phyloP scores from a whole-genome alignment of 2,888 invertebrate species.

The Itoplectis maculator region DNA sequence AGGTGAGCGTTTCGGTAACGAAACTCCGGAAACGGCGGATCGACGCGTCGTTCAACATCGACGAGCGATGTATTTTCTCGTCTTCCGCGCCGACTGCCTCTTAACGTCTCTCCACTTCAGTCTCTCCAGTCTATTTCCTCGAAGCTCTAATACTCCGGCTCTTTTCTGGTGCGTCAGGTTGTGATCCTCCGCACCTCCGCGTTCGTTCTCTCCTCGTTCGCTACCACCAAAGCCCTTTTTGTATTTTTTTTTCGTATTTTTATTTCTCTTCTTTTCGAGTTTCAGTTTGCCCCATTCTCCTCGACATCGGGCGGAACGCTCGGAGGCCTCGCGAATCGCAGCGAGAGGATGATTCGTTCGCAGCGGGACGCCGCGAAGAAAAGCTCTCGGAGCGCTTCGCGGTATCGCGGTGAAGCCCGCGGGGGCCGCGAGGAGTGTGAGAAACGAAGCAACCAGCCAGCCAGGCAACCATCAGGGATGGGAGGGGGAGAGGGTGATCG shows the following conservation, averaged over 20 bases:
- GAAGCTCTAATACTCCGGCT: not conserved
- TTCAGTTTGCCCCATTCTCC: slow-evolving; percentile 21
- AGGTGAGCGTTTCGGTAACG: too few relatives aligned
- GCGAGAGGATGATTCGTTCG: slow-evolving; percentile 47
- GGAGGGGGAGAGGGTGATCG: not conserved
- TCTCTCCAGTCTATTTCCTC: not conserved
- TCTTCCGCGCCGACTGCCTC: slow-evolving; percentile 3
- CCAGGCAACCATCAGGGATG: too few relatives aligned
- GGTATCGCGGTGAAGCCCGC: slow-evolving; percentile 51
- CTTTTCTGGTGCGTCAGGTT: not conserved
- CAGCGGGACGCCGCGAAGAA: slow-evolving; percentile 41
- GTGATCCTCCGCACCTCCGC: not conserved
- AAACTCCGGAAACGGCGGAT: too few relatives aligned
- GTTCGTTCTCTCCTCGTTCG: too few relatives aligned
- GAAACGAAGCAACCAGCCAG: slow-evolving; percentile 51
- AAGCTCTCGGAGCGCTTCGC: slow-evolving; percentile 47
- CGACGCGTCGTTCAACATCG: slow-evolving; percentile 35
- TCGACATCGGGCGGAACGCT: not conserved
- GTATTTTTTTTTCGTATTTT: slow-evolving; percentile 9
- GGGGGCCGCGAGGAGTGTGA: slow-evolving; percentile 51
- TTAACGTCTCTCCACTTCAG: slow-evolving; percentile 12
- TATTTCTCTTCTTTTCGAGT: not conserved
- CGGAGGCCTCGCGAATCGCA: slow-evolving; percentile 3
- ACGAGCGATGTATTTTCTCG: slow-evolving; percentile 5
- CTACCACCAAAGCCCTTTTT: slow-evolving; percentile 13